A percentile compares a stretch with the other conserved stretches of the same genome.
Conservation (phyloP, 92 coral and sea anemone genomes). For the Blastomussa wellsi region DNA sequence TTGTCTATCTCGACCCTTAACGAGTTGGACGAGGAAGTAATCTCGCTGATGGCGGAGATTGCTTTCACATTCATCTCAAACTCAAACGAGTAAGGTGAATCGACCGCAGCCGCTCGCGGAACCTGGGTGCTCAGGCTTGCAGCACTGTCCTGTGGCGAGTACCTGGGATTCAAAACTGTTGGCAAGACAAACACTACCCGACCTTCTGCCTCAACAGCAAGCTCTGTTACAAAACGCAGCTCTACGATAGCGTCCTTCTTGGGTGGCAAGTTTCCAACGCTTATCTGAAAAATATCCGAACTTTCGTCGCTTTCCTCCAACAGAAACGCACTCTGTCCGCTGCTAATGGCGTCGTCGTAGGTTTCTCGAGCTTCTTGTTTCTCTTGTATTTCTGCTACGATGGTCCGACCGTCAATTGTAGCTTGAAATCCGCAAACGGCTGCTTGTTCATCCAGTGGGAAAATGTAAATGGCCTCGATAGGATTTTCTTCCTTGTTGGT, state of each 20-base stretch:
- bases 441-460: constrained; percentile 79
- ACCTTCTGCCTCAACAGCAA: constrained; percentile 81
- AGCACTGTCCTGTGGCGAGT: constrained; percentile 62
- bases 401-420: constrained; percentile 78
- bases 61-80: constrained; percentile 75
- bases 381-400: constrained; percentile 82
- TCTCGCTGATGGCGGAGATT: constrained; percentile 66
- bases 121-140: constrained; percentile 56
- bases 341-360: constrained; percentile 83
- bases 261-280: constrained; percentile 92
- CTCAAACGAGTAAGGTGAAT: constrained; percentile 67
- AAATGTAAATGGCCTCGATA: constrained; percentile 83
- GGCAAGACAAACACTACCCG: constrained; percentile 82
- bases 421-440: constrained; percentile 95
- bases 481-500: constrained; percentile 74
- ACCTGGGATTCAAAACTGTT: constrained; percentile 85
- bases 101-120: constrained; percentile 54
- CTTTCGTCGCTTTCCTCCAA: constrained; percentile 88
- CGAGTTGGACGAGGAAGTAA: constrained; percentile 72
- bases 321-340: constrained; percentile 81
- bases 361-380: constrained; percentile 82
- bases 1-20: constrained; percentile 53
- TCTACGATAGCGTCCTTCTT: constrained; percentile 71
- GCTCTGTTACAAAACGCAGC: constrained; percentile 78
- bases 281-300: constrained; percentile 81